Evolutionary conservation across 2,797 vertebrate species (phyloP).

Genomic region (Poecilia velifera): DNA sequence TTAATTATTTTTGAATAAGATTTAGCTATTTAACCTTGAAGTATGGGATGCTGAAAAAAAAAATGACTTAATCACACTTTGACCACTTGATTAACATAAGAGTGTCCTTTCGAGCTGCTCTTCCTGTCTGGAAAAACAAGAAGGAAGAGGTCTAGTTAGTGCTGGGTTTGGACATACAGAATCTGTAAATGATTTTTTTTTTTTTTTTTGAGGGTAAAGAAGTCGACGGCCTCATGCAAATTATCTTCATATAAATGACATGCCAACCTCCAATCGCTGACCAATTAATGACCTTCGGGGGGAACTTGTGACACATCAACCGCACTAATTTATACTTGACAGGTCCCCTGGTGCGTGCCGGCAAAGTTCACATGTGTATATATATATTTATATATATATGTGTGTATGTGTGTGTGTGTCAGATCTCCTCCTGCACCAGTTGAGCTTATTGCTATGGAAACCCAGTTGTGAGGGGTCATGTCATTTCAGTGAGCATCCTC

Average conservation of each 20-base stretch:
- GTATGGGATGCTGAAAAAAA: constrained; percentile 13
- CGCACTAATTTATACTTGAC: constrained; percentile 77
- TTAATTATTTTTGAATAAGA: constrained; percentile 27
- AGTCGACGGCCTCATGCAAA: constrained; percentile 75
- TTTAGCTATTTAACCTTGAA: constrained; percentile 36
- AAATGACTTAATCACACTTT: constrained; percentile 36
- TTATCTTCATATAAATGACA: constrained; percentile 72
- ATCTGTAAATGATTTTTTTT: constrained; percentile 49
- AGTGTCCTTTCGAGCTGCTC: background rate
- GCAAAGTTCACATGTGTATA: constrained; percentile 37
- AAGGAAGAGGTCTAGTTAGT: constrained; percentile 26
- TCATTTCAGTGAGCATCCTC: constrained; percentile 34
- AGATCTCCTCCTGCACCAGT: constrained; percentile 53
- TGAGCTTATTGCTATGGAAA: constrained; percentile 78
- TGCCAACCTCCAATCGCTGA: constrained; percentile 78
- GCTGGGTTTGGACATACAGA: constrained; percentile 51
- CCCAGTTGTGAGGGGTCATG: constrained; percentile 56
- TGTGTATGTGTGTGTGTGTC: background rate
- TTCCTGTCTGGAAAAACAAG: constrained; percentile 1
- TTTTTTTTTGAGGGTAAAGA: constrained; percentile 43
- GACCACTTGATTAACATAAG: background rate
- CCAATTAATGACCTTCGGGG: constrained; percentile 80
- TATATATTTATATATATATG: background rate
- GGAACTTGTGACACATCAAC: constrained; percentile 77
- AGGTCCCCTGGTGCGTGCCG: constrained; percentile 74